Conservation (phyloP, 2,797 vertebrate genomes). For the Tadarida brasiliensis region DNA sequence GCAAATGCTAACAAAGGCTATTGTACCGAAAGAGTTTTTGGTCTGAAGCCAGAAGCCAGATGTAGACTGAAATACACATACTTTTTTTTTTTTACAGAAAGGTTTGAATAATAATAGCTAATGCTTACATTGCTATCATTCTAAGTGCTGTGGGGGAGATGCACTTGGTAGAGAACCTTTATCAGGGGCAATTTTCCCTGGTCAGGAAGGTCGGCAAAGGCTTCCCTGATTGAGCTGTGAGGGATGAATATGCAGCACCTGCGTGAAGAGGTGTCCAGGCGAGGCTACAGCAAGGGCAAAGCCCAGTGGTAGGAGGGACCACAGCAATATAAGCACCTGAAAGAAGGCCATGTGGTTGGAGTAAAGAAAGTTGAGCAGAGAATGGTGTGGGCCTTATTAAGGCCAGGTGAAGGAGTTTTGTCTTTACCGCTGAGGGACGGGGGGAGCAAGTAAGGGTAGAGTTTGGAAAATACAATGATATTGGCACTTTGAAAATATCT, state of each 20-base stretch:
- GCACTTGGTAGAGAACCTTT: not conserved
- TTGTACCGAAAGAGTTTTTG: slow-evolving; percentile 25
- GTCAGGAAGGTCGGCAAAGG: not conserved
- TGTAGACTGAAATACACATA: slow-evolving; percentile 14
- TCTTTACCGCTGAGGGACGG: not conserved
- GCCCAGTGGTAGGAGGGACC: not conserved
- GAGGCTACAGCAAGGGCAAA: not conserved
- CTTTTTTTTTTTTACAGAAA: slow-evolving; percentile 42
- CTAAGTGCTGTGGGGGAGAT: not conserved
- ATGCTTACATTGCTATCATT: not conserved
- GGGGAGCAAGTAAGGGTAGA: not conserved
- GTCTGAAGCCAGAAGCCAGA: slow-evolving; percentile 41
- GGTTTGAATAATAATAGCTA: not conserved
- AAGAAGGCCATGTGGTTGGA: not conserved
- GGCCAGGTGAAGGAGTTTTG: not conserved
- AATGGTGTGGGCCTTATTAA: not conserved
- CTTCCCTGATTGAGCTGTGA: not conserved
- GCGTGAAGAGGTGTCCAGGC: not conserved
- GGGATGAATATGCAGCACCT: not conserved
- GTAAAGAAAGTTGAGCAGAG: not conserved
- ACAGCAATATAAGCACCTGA: not conserved
- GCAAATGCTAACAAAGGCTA: not conserved
- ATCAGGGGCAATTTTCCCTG: not conserved
- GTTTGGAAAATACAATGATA: not conserved
- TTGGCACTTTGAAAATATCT: not conserved